Conservation (phyloP, 2,113 vertebrate species). For the Chiloscyllium plagiosum region DNA sequence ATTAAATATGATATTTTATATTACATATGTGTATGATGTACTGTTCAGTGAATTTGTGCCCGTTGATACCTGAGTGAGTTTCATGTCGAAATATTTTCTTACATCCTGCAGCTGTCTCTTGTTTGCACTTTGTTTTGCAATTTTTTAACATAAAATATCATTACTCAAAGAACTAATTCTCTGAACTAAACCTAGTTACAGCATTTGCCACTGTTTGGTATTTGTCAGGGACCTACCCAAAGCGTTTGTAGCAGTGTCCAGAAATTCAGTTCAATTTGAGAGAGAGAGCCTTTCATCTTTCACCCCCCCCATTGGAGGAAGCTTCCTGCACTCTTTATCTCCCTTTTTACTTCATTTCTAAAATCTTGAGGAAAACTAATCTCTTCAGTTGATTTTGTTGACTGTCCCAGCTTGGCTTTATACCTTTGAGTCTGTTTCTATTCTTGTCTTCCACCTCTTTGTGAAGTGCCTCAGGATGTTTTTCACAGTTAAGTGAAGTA, state of each 20-base stretch:
- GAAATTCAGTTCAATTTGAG: neutral
- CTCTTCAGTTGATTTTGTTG: neutral
- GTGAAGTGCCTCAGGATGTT: neutral
- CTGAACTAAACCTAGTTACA: neutral
- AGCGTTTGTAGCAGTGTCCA: neutral
- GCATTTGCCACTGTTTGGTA: neutral
- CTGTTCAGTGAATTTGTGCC: neutral
- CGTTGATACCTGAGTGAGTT: neutral
- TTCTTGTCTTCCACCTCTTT: neutral
- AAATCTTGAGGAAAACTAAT: neutral
- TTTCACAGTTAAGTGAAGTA: neutral
- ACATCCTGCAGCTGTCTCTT: neutral
- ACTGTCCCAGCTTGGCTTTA: neutral
- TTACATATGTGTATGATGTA: neutral
- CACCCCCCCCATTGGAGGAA: neutral
- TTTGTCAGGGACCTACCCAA: neutral
- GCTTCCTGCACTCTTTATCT: neutral
- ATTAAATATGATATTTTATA: too few species aligned
- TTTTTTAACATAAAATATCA: neutral
- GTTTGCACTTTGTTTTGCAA: neutral
- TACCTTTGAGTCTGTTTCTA: neutral
- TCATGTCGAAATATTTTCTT: neutral
- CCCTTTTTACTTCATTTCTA: neutral
- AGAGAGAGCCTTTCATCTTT: neutral
- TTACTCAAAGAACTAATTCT: neutral